Evolutionary conservation across 2,113 vertebrate species (phyloP).

Genomic region (Sylvietta virens): DNA sequence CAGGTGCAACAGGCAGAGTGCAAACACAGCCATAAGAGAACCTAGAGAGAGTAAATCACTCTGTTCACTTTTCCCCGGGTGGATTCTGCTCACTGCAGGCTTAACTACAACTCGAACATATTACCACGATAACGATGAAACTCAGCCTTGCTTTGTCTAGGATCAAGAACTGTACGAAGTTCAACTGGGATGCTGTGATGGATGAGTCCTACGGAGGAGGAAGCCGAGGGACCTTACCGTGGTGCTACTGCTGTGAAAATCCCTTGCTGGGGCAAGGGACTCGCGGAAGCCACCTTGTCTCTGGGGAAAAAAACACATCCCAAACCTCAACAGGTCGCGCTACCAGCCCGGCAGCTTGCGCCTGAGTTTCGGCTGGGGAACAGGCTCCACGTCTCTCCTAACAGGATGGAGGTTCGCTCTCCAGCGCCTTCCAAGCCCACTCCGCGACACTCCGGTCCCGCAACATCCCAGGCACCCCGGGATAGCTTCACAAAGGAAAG

Average conservation of each 20-base stretch:
- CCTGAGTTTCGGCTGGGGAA: neutral
- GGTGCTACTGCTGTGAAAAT: neutral
- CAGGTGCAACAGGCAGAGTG: neutral
- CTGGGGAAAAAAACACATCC: neutral
- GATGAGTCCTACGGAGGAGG: neutral
- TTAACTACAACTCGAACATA: neutral
- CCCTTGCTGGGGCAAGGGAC: neutral
- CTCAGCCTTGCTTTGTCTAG: neutral
- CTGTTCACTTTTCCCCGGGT: neutral
- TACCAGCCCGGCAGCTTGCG: neutral
- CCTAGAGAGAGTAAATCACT: no score
- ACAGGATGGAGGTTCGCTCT: rapidly evolving
- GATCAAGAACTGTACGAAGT: rapidly evolving
- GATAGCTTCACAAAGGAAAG: neutral
- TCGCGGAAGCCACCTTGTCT: neutral
- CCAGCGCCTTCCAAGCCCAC: neutral
- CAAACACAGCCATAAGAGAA: rapidly evolving
- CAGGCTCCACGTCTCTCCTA: neutral
- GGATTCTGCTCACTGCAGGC: neutral
- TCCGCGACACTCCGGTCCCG: neutral
- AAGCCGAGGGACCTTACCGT: neutral
- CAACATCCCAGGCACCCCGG: neutral
- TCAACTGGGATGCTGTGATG: neutral
- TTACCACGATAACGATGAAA: neutral
- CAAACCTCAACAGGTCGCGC: neutral